Evolutionary conservation across 2,113 vertebrate species (phyloP), one percentile per base, ranked within the genome.

Genomic region (Sebastes schlegelii): DNA sequence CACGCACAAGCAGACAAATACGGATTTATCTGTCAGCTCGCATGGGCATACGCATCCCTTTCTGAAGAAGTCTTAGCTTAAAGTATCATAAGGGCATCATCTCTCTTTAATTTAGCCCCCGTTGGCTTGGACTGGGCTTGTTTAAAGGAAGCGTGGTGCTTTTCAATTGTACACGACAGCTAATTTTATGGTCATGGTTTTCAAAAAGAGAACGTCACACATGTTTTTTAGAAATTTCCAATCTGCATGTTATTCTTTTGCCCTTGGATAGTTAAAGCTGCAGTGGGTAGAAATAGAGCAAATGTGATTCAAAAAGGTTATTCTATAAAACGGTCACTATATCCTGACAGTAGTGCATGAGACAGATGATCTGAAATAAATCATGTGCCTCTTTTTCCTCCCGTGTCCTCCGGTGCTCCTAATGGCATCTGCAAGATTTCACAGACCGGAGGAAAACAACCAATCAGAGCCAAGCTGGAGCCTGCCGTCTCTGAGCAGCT

Each of bases 131-230:
- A 70, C 26, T 62, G 66, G 46, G 52, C 72, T 60, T 75, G 66
- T 90, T 92, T 81, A 84, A 89, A 91, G 55, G 54, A 67, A 62
- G 66, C 26, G 10, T 5, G 16, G 26, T 42, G 49, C 71, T 78
- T 86, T 86, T 88, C 71, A 86, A 68, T 69, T 49, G 26, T n/a
- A 77, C 43, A 55, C 49, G 19, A 61, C 77, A 42, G 65, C 73
- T 49, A 85, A 79, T 87, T 91, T 91, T 87, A 88, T 84, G 85
- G 51, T 88, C 2, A 17, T 60, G 75, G 64, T 79, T 90, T 89
- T 90, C 84, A 76, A 87, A 83, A 72, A 40, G 48, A 34, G 69
- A 77, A 83, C 40, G 23, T 61, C 65, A 79, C 54, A 57, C 26
- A 60, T 79, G 2, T 26, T 34, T 34, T 90, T 79, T 19, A 62